These are phyloP conservation scores for Drosophila bocqueti DNA, from an alignment of 1,140 invertebrate species.

Conservation along the genomic window DNA sequence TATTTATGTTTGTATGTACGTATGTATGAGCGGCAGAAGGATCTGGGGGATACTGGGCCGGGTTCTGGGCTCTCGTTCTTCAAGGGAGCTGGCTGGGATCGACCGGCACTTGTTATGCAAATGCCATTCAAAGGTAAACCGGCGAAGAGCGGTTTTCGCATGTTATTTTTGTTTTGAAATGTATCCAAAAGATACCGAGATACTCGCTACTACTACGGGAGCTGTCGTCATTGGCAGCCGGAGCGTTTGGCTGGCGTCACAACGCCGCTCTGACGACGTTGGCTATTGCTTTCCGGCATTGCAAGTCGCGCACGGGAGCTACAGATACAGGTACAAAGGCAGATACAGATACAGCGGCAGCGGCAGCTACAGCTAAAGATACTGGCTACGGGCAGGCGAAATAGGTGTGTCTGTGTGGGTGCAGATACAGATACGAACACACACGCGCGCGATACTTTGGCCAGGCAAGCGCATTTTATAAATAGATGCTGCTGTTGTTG, in stretches of 20 bases:
- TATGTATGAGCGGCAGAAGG: conserved; percentile 31
- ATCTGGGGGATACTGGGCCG: conserved; percentile 26
- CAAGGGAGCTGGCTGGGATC: not conserved
- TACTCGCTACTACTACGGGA: conserved; percentile 15
- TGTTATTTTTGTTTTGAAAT: conserved; percentile 51
- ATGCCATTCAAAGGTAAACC: conserved; percentile 72
- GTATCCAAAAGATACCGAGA: conserved; percentile 68
- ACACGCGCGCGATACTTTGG: conserved; percentile 56
- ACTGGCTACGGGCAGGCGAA: conserved; percentile 7
- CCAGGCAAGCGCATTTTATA: conserved; percentile 77
- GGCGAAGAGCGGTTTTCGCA: conserved; percentile 24
- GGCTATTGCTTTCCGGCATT: conserved; percentile 78
- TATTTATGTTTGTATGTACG: conserved; percentile 54
- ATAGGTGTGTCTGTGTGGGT: not conserved
- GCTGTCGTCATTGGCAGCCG: conserved; percentile 73
- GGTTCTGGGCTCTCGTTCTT: not conserved
- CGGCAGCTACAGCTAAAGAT: conserved; percentile 11
- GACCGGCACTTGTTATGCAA: conserved; percentile 72
- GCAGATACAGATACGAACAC: conserved; percentile 30
- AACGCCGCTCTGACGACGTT: conserved; percentile 57
- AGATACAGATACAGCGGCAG: conserved; percentile 27
- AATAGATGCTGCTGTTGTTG: conserved; percentile 72
- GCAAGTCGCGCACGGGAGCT: conserved; percentile 58
- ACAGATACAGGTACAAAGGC: conserved; percentile 30
- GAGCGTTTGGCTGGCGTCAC: conserved; percentile 56